These are phyloP conservation scores for Theocolax elegans DNA, from an alignment of 1,140 invertebrate genomes.

Conservation along the genomic window DNA sequence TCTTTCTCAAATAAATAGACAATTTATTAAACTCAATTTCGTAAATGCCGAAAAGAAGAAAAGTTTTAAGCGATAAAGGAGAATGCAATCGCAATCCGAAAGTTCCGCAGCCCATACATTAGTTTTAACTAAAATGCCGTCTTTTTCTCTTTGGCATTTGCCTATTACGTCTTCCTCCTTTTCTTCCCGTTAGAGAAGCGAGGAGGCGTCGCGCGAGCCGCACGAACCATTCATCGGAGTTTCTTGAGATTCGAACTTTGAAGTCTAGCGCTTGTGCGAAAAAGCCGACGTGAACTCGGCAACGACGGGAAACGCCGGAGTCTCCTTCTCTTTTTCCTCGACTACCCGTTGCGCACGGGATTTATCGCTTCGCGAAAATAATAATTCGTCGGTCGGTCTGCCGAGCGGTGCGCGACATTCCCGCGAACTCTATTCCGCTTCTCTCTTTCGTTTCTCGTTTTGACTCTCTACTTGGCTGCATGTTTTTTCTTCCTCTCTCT, in stretches of 20 bases:
- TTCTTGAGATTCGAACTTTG: not conserved
- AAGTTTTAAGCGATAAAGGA: not conserved
- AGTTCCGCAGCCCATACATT: slow-evolving; percentile 14
- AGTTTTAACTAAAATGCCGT: not conserved
- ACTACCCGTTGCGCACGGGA: not conserved
- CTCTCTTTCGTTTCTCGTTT: too few relatives aligned
- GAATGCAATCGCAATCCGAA: not conserved
- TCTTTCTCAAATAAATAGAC: not conserved
- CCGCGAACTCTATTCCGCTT: too few relatives aligned
- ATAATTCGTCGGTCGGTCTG: slow-evolving; percentile 7
- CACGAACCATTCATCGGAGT: slow-evolving; percentile 10
- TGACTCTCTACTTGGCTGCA: too few relatives aligned
- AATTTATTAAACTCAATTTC: not conserved
- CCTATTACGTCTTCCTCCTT: slow-evolving; percentile 2
- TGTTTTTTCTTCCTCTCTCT: too few relatives aligned
- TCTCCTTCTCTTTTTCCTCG: not conserved
- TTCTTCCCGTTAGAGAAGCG: not conserved
- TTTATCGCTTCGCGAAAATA: slow-evolving; percentile 19
- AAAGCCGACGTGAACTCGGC: not conserved
- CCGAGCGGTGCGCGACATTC: too few relatives aligned
- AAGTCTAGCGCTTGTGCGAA: slow-evolving; percentile 3
- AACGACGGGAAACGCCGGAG: too few relatives aligned
- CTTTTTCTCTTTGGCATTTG: not conserved
- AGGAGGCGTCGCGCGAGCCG: not conserved
- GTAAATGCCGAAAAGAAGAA: not conserved